A percentile compares a stretch with the other conserved stretches of the same genome.
These are phyloP conservation scores for Microctenopoma steveboyesi DNA, from an alignment of 2,797 vertebrate species.

Conservation along the genomic window DNA sequence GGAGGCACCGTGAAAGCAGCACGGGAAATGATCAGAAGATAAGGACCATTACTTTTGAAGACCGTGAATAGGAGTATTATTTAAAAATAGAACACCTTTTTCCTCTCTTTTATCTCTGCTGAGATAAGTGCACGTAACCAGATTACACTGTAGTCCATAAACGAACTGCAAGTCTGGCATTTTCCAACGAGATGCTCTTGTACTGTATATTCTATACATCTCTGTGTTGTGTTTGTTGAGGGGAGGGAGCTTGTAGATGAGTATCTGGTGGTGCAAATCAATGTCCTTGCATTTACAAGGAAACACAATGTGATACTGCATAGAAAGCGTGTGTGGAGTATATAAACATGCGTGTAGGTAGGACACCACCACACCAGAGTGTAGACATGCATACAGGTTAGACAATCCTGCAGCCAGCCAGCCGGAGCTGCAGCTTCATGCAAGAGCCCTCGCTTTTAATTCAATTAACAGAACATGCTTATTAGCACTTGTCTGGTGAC, in stretches of 20 bases:
- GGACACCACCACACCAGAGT: constrained; percentile 4
- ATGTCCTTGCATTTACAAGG: constrained; percentile 7
- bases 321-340: neutral
- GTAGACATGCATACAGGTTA: constrained; percentile 44
- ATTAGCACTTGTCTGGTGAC: constrained; percentile 67
- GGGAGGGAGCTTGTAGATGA: constrained; percentile 6
- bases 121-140: constrained; percentile 26
- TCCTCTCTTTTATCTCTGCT: constrained; percentile 11
- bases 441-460: constrained; percentile 59
- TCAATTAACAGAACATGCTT: constrained; percentile 70
- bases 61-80: neutral
- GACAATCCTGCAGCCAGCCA: constrained; percentile 51
- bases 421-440: constrained; percentile 33
- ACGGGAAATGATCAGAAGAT: constrained; percentile 37
- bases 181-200: neutral
- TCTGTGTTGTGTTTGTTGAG: constrained; percentile 4
- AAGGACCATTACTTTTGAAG: constrained; percentile 31
- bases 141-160: constrained; percentile 17
- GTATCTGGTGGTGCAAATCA: constrained; percentile 37
- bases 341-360: constrained; percentile 16
- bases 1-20: constrained; percentile 7
- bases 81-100: constrained; percentile 25
- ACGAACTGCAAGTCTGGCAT: too few species aligned
- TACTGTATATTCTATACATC: constrained; percentile 1
- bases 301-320: constrained; percentile 3